Evolutionary conservation across 2,888 invertebrate species (phyloP), one percentile per base, ranked within the genome.

Genomic region (Galeopsomyia nigrocyanea): DNA sequence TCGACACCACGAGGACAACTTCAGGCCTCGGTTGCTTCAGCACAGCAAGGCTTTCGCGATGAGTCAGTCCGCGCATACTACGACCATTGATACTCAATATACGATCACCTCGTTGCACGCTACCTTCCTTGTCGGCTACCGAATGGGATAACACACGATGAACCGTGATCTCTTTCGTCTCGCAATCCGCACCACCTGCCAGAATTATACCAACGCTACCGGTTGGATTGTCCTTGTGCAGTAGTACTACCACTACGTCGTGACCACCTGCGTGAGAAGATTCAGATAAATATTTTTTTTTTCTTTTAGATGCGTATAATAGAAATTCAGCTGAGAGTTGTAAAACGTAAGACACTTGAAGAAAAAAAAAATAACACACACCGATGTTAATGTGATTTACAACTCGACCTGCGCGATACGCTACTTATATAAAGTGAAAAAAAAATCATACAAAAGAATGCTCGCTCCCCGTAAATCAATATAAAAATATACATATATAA

Each of bases 131-230:
- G 80, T 95, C 94, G 55, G 96, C 96, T 65, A 95, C 91, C 80
- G 96, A 95, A 78, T 95, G 95, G 71, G 91, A 90, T 79, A 96
- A 88, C 66, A 97, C 94, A 87, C 95, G 93, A 87, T 96, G 95
- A 77, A 97, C 95, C 82, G 95, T 95, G 77, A 96, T 95, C 87
- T 95, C 95, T 88, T 95, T 96, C 81, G 93, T 92, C 89, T 96
- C 96, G 84, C 95, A 96, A 85, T 97, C 96, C 19, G 92, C 91
- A 65, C 96, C 96, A 72, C 96, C 96, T 65, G 95, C 95, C 79
- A 97, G 88, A 57, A 95, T 95, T 74, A 96, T 93, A 56, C 96
- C 96, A 73, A 96, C 92, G 81, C 94, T 94, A 22, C 94, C 91
- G 58, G 91, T 90, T 3, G 90, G 88, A 77, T 90, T 89, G 80